Evolutionary conservation across 2,888 invertebrate species (phyloP), one percentile per base, ranked within the genome.

Genomic region (Cheilosia vernalis): DNA sequence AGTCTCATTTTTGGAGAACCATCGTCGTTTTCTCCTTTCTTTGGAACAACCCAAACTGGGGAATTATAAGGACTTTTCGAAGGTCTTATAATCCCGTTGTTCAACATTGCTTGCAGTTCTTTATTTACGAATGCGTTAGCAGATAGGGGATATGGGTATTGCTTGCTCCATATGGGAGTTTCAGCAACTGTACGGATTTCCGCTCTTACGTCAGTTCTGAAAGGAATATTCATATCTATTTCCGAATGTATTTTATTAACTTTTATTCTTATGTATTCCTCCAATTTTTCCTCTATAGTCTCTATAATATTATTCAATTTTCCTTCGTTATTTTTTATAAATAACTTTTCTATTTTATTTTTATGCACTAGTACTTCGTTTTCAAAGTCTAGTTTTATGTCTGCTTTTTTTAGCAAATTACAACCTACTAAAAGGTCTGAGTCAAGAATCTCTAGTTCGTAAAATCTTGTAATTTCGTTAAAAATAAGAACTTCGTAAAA

Each of bases 81-180:
- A n/a, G 44, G 61, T 42, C 4, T 2, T n/a, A 61, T 44, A 3
- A 61, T 61, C n/a, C 19, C 37, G 3, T 44, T 2, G 1, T 17
- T 42, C 10, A 44, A 27, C 47, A 61, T 44, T 15, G 27, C 6
- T 1, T 61, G 5, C 2, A 61, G 10, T 61, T 61, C 37, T 21
- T 19, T 42, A 47, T 61, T 37, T 1, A 61, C 10, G 3, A 37
- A 19, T 4, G 3, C 44, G 3, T 24, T 44, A 61, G 15, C 37
- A 9, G 37, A 24, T 4, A 37, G 19, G 9, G 61, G 61, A 27
- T 61, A 47, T 6, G 19, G 61, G 5, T 61, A 44, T 4, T 19
- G 61, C 9, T 61, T 61, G 5, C 61, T 61, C n/a, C 44, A 61
- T 19, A 61, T 44, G n/a, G 61, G 61, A 27, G 15, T 44, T n/a